Percentiles rank a stretch among this genome's conserved stretches.
These are phyloP conservation scores for Argentina silus DNA, from an alignment of 2,797 vertebrate genomes.

Conservation along the genomic window DNA sequence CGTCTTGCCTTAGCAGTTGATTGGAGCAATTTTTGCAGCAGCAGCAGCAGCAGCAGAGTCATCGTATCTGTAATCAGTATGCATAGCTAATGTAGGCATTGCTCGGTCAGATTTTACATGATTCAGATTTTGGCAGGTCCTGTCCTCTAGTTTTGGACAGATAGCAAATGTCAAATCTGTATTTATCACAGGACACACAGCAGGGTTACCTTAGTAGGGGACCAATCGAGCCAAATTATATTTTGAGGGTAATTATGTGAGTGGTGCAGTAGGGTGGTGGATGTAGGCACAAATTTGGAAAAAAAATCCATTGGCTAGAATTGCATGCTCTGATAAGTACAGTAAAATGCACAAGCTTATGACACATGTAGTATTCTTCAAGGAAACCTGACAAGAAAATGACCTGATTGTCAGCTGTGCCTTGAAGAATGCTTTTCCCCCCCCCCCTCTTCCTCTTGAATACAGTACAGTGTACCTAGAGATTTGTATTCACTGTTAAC, in stretches of 20 bases:
- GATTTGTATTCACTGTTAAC: constrained; percentile 68
- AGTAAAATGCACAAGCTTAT: constrained; percentile 72
- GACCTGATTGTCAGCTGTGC: constrained; percentile 71
- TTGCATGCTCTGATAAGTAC: constrained; percentile 83
- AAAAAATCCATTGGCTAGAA: constrained; percentile 70
- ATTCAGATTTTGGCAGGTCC: constrained; percentile 12
- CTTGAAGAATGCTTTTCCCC: constrained; percentile 80
- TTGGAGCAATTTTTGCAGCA: constrained; percentile 22
- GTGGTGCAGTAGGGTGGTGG: constrained; percentile 83
- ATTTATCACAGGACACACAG: constrained; percentile 78
- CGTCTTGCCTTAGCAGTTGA: constrained; percentile 21
- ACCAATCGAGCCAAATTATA: constrained; percentile 70
- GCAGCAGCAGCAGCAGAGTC: too few species aligned
- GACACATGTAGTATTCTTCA: constrained; percentile 83
- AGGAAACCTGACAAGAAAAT: constrained; percentile 78
- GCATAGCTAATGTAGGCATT: constrained; percentile 46
- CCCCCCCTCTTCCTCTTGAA: constrained; percentile 33
- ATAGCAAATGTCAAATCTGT: constrained; percentile 70
- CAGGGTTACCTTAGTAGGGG: constrained; percentile 70
- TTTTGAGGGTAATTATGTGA: constrained; percentile 66
- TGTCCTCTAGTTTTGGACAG: constrained; percentile 19
- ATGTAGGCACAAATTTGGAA: constrained; percentile 74
- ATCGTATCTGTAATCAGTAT: constrained; percentile 56
- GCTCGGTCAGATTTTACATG: constrained; percentile 22
- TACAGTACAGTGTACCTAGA: constrained; percentile 58